Conservation (phyloP, 2,113 vertebrate species). For the Trichechus manatus region DNA sequence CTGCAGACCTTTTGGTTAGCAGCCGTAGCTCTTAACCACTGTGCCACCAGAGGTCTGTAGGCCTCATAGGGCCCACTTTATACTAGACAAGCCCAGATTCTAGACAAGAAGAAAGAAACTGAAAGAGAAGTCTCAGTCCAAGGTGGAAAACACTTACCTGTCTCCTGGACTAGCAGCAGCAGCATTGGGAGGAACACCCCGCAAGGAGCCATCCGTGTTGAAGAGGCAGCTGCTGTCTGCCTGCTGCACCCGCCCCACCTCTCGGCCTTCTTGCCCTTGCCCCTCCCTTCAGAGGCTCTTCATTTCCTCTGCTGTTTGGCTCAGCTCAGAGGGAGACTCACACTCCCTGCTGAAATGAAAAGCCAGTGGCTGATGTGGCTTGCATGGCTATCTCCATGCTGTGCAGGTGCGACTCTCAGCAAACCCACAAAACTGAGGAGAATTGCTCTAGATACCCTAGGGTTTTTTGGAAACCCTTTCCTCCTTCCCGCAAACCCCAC, state of each 20-base stretch:
- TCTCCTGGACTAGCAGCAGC: not conserved
- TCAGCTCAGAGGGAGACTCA: not conserved
- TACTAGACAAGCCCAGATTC: not conserved
- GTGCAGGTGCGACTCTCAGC: not conserved
- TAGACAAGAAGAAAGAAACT: not conserved
- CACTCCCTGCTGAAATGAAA: not conserved
- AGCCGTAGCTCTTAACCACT: no score
- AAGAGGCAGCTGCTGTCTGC: not conserved
- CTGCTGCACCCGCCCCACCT: not conserved
- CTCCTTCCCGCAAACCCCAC: not conserved
- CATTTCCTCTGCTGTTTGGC: conserved; percentile 68
- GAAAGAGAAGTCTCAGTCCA: not conserved
- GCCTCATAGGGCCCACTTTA: not conserved
- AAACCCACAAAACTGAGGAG: conserved; percentile 15
- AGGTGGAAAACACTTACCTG: not conserved
- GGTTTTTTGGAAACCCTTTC: not conserved
- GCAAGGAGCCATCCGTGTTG: fast-evolving
- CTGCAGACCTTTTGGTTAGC: no score
- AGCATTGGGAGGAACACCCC: not conserved
- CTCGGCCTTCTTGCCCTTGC: not conserved
- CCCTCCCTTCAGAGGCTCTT: conserved; percentile 57
- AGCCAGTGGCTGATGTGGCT: not conserved
- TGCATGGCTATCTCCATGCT: not conserved
- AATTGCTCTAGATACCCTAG: conserved; percentile 12
- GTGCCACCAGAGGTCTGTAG: no score